These are phyloP conservation scores for Sepiola atlantica DNA, from an alignment of 2,888 invertebrate genomes.

Conservation along the genomic window DNA sequence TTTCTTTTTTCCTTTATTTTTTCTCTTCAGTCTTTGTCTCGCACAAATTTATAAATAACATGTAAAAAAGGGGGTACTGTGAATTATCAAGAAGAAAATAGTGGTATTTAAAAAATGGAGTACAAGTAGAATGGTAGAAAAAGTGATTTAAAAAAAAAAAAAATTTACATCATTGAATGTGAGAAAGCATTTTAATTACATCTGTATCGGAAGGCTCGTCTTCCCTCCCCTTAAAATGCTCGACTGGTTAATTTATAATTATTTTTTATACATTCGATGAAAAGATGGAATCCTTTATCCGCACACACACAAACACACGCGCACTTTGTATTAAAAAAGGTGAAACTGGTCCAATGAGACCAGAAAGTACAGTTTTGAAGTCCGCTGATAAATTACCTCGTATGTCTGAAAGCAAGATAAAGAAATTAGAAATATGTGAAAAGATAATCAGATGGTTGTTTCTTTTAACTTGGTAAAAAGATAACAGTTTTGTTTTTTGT, in stretches of 20 bases:
- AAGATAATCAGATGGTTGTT: conserved; percentile 32
- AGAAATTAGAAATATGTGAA: conserved; percentile 36
- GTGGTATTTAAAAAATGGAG: conserved; percentile 9
- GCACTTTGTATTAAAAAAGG: conserved; percentile 16
- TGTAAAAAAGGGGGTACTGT: conserved; percentile 16
- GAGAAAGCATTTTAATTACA: conserved; percentile 16
- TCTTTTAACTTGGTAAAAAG: conserved; percentile 12
- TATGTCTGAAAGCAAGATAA: conserved; percentile 46
- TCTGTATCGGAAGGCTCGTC: background rate
- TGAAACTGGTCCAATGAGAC: conserved; percentile 1
- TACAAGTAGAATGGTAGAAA: conserved; percentile 12
- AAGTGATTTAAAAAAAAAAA: conserved; percentile 15
- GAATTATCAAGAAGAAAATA: background rate
- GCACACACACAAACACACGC: background rate
- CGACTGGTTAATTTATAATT: background rate
- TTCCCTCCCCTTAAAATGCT: conserved; percentile 21
- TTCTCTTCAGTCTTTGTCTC: background rate
- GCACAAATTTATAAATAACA: conserved; percentile 20
- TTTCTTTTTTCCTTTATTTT: background rate
- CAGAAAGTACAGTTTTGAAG: background rate
- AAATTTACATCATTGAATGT: conserved; percentile 13
- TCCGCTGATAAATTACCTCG: conserved; percentile 42
- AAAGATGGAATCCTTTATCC: conserved; percentile 23
- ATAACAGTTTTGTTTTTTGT: background rate
- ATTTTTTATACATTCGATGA: background rate